phyloP scores from a whole-genome alignment of 2,113 vertebrate genomes.

The Gila orcuttii region DNA sequence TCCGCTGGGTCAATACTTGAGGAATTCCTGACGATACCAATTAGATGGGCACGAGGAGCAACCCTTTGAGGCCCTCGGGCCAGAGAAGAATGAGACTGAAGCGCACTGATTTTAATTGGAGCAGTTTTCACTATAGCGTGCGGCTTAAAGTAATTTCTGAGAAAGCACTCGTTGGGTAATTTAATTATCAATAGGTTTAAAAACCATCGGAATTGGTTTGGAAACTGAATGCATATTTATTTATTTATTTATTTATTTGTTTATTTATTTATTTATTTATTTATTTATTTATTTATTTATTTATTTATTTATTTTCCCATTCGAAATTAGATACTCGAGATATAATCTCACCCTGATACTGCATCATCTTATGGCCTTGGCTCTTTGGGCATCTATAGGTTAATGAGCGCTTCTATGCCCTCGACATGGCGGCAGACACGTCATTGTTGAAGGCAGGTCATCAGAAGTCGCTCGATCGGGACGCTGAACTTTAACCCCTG shows the following conservation, averaged over 20 bases:
- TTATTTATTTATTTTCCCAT: background rate
- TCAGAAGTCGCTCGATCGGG: constrained; percentile 54
- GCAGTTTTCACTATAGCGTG: constrained; percentile 39
- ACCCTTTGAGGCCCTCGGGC: constrained; percentile 51
- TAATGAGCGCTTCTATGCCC: constrained; percentile 60
- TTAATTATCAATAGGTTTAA: constrained; percentile 9
- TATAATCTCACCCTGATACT: background rate
- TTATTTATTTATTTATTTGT: background rate
- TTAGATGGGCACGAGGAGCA: constrained; percentile 55
- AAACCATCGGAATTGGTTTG: background rate
- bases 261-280: background rate
- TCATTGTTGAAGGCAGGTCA: constrained; percentile 61
- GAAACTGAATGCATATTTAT: background rate
- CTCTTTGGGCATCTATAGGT: constrained; percentile 32
- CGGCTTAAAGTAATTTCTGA: constrained; percentile 44
- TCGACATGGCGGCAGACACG: constrained; percentile 54
- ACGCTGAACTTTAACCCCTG: constrained; percentile 58
- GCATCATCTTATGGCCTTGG: background rate
- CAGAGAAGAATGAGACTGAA: constrained; percentile 56
- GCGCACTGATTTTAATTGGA: constrained; percentile 61
- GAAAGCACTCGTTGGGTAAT: constrained; percentile 23
- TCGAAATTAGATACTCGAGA: background rate
- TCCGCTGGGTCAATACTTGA: constrained; percentile 51
- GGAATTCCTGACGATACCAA: constrained; percentile 59
- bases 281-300: background rate